A percentile compares a stretch with the other conserved stretches of the same genome.
Conservation (phyloP, 2,797 vertebrate genomes). For the Cryptoprocta ferox region DNA sequence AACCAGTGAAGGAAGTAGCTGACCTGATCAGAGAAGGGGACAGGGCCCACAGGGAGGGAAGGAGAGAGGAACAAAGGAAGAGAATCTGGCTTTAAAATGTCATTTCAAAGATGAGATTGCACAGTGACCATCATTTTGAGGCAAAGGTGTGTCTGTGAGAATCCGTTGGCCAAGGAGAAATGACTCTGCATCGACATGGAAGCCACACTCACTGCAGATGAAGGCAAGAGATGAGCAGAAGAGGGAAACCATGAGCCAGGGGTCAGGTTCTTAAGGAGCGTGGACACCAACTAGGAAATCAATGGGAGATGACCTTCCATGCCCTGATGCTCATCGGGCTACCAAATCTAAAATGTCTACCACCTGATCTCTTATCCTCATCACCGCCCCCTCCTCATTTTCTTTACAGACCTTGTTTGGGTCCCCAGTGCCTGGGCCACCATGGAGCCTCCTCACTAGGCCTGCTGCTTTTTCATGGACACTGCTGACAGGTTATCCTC, state of each 20-base stretch:
- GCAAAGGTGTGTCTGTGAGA: not conserved
- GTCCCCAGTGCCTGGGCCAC: not conserved
- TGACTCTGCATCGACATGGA: not conserved
- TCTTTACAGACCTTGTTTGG: not conserved
- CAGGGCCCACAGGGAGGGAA: not conserved
- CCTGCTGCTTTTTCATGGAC: not conserved
- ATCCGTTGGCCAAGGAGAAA: not conserved
- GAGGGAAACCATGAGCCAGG: not conserved
- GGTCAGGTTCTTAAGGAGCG: not conserved
- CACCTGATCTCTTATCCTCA: not conserved
- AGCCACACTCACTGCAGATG: not conserved
- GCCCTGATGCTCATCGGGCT: not conserved
- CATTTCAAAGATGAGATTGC: not conserved
- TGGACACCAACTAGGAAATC: not conserved
- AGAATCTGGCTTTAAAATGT: not conserved
- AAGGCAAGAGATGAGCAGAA: not conserved
- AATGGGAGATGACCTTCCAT: not conserved
- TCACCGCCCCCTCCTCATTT: not conserved
- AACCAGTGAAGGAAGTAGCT: not conserved
- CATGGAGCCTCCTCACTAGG: not conserved
- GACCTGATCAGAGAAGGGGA: not conserved
- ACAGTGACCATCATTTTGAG: not conserved
- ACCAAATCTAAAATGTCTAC: not conserved
- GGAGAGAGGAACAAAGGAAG: not conserved
- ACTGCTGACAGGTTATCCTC: not conserved